Conservation (phyloP, 2,797 vertebrate species). For the Lerista edwardsae region DNA sequence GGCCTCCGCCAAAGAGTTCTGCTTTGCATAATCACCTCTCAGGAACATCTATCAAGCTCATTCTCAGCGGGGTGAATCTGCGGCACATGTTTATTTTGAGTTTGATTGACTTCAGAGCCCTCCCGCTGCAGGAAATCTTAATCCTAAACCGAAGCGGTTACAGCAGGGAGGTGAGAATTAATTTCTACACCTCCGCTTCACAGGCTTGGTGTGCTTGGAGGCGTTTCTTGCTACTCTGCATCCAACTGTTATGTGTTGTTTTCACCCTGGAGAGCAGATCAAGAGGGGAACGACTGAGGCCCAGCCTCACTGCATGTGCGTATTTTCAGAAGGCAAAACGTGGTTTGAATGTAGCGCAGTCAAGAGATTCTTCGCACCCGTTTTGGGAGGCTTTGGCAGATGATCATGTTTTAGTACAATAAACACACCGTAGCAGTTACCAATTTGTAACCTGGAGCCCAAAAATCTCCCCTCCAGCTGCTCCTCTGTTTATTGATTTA, state of each 20-base stretch:
- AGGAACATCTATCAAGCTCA: slow-evolving; percentile 33
- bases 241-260: not conserved
- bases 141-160: slow-evolving; percentile 42
- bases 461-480: too few relatives aligned
- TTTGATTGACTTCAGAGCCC: slow-evolving; percentile 39
- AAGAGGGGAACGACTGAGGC: slow-evolving; percentile 1
- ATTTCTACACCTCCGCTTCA: slow-evolving; percentile 46
- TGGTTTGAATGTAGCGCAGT: not conserved
- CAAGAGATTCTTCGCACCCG: slow-evolving; percentile 33
- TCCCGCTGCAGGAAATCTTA: slow-evolving; percentile 24
- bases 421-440: not conserved
- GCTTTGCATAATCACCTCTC: slow-evolving; percentile 51
- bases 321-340: slow-evolving; percentile 35
- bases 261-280: not conserved
- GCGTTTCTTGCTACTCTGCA: not conserved
- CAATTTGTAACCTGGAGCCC: too few relatives aligned
- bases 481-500: too few relatives aligned
- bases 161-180: slow-evolving; percentile 25
- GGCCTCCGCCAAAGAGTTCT: slow-evolving; percentile 48
- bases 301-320: not conserved
- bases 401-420: not conserved
- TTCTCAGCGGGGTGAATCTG: slow-evolving; percentile 22
- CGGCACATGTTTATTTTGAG: slow-evolving; percentile 31
- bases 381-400: not conserved
- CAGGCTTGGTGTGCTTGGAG: not conserved